Base-by-base conservation (phyloP, 2,888 invertebrate species). In the Pocota personata region DNA sequence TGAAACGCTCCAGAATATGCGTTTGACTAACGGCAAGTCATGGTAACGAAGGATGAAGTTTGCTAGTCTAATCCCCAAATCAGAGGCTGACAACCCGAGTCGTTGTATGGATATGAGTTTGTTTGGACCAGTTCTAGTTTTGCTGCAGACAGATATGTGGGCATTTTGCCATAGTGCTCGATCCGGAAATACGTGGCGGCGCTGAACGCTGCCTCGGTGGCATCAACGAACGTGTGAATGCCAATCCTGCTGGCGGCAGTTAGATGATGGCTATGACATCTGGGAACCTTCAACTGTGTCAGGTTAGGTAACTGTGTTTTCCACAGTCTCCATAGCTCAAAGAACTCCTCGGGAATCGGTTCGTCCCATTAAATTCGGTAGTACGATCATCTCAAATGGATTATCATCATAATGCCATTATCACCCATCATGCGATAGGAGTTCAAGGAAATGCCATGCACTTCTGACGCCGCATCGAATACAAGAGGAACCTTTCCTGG, bases 101-200 rank as follows among this genome's bases (percentile, higher is more conserved):
- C 30, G 40, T 8, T 55, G 24, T 46, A 73, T 50, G 0, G 62
- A 73, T 2, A 73, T 3, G 0, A 73, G 30, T 16, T n/a, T n/a
- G n/a, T n/a, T n/a, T n/a, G n/a, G n/a, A n/a, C n/a, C n/a, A n/a
- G n/a, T n/a, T n/a, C n/a, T 50, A 1, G 62, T 62, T n/a, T 62
- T 62, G 1, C 50, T 52, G 3, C 48, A 60, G 5, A 60, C 46
- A 12, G 73, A 73, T 8, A 60, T 10, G 12, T 0, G 30, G 3
- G 14, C 24, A 6, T 8, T n/a, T 3, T 43, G 8, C n/a, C n/a
- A n/a, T n/a, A n/a, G 3, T 2, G 1, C 1, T 27, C 14, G 5
- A 87, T 50, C 0, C 82, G 58, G 1, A 76, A 27, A 35, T 82
- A 73, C 0, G 58, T 82, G 3, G 76, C 80, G 0, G 80, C 72